These are phyloP conservation scores for Psammodynastes pulverulentus DNA, from an alignment of 2,113 vertebrate species.

Conservation along the genomic window DNA sequence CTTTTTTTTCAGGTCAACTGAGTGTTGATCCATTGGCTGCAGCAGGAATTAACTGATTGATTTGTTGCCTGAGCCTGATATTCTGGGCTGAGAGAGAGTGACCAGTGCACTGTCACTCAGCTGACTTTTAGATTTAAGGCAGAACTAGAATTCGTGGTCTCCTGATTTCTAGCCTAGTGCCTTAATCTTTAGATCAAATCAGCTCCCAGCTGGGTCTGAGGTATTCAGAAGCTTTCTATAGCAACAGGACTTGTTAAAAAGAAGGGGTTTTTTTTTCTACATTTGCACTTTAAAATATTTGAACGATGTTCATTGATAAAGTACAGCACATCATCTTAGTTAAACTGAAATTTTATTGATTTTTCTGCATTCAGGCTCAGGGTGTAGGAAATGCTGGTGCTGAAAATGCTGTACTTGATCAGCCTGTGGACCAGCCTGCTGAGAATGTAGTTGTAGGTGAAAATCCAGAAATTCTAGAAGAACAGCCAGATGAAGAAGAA, in stretches of 20 bases:
- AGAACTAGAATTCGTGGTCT: not conserved
- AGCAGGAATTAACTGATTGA: not conserved
- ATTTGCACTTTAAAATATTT: not conserved
- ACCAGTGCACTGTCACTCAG: not conserved
- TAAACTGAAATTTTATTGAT: conserved; percentile 1
- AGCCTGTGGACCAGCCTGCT: conserved; percentile 77
- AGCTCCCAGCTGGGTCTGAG: not conserved
- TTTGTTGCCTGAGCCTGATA: not conserved
- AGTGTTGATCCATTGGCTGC: not conserved
- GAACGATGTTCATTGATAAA: not conserved
- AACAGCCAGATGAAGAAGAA: conserved; percentile 85
- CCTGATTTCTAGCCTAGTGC: not conserved
- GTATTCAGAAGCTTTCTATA: not conserved
- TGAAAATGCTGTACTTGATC: conserved; percentile 77
- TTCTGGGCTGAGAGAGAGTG: not conserved
- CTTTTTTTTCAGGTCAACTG: not conserved
- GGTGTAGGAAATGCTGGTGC: conserved; percentile 76
- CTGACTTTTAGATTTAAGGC: not conserved
- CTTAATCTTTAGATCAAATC: not conserved
- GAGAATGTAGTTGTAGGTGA: conserved; percentile 85
- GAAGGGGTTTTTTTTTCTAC: not conserved
- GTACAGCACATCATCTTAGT: not conserved
- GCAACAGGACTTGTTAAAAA: not conserved
- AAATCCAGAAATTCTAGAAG: conserved; percentile 82
- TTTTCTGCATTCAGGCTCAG: conserved; percentile 69